Percentiles rank a stretch among this genome's conserved stretches.
These are phyloP conservation scores for Valencia hispanica DNA, from an alignment of 2,797 vertebrate species.

Conservation along the genomic window DNA sequence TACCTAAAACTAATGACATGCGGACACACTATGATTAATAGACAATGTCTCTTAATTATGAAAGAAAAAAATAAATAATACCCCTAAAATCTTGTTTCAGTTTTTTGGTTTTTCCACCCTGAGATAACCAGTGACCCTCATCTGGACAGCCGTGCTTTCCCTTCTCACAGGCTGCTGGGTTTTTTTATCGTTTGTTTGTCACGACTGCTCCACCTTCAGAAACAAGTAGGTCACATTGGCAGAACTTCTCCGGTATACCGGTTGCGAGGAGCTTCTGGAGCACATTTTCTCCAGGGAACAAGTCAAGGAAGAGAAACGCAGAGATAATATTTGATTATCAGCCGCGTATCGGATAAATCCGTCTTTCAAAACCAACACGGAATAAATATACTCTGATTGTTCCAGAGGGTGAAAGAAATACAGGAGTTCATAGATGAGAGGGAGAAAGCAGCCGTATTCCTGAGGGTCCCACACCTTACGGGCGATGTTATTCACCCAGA, in stretches of 20 bases:
- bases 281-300: constrained; percentile 16
- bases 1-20: not conserved
- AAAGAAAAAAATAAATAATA: not conserved
- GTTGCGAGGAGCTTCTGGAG: not conserved
- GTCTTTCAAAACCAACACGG: constrained; percentile 50
- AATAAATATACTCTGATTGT: constrained; percentile 8
- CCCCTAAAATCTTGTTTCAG: not conserved
- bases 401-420: constrained; percentile 41
- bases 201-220: not conserved
- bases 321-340: constrained; percentile 50
- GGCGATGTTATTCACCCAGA: constrained; percentile 45
- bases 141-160: not conserved
- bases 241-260: constrained; percentile 9
- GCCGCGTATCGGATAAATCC: constrained; percentile 34
- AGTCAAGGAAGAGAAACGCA: constrained; percentile 23
- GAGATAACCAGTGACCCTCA: not conserved
- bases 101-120: not conserved
- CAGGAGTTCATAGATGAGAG: constrained; percentile 27
- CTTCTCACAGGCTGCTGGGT: not conserved
- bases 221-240: constrained; percentile 20
- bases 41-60: too few species aligned
- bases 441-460: constrained; percentile 27
- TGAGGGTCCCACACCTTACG: constrained; percentile 29
- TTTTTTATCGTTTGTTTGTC: not conserved
- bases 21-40: too few species aligned